Conservation (phyloP, 2,113 vertebrate species). For the Scomber colias region DNA sequence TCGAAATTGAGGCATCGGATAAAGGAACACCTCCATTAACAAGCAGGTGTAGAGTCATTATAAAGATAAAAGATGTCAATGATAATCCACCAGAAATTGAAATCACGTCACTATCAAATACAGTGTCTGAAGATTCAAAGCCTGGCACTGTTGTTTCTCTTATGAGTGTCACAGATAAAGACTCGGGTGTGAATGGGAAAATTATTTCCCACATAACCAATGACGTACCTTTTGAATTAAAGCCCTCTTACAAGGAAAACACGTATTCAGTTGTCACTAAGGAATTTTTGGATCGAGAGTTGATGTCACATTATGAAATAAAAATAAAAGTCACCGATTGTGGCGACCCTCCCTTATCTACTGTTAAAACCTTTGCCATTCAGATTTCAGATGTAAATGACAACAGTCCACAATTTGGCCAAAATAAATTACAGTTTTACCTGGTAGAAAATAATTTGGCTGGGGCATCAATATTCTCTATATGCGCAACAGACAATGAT, state of each 20-base stretch:
- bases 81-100: slow-evolving; percentile 89
- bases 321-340: slow-evolving; percentile 65
- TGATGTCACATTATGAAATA: slow-evolving; percentile 50
- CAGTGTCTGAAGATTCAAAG: slow-evolving; percentile 77
- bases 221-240: slow-evolving; percentile 62
- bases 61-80: slow-evolving; percentile 64
- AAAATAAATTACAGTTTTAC: slow-evolving; percentile 59
- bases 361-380: slow-evolving; percentile 55
- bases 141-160: slow-evolving; percentile 70
- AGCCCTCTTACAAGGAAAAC: slow-evolving; percentile 59
- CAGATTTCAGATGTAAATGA: slow-evolving; percentile 77
- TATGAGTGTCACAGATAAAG: slow-evolving; percentile 67
- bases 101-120: slow-evolving; percentile 88
- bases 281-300: slow-evolving; percentile 60
- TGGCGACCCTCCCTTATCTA: slow-evolving; percentile 50
- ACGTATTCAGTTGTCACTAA: slow-evolving; percentile 73
- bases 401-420: slow-evolving; percentile 69
- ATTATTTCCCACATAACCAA: slow-evolving; percentile 74
- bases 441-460: slow-evolving; percentile 68
- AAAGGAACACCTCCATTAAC: slow-evolving; percentile 46
- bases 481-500: slow-evolving; percentile 66
- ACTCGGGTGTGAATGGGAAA: slow-evolving; percentile 73
- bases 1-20: slow-evolving; percentile 76
- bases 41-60: slow-evolving; percentile 52
- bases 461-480: slow-evolving; percentile 59